Evolutionary conservation across 1,140 invertebrate species (phyloP), one percentile per base, ranked within the genome.

Genomic region (Scaptomyza hsui): DNA sequence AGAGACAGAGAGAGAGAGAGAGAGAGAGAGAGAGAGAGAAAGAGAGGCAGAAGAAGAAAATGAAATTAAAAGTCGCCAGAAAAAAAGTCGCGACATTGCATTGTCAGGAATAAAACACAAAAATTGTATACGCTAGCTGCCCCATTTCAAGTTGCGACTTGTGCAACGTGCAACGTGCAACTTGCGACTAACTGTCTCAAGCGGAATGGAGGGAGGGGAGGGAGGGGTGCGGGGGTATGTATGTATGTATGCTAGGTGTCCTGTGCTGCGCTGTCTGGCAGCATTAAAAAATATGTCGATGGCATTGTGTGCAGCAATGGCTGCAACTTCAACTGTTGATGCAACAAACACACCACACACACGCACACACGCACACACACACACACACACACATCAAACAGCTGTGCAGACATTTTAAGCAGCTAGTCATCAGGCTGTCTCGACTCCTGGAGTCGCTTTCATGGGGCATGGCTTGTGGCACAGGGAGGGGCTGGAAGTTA

Each of bases 341-440:
- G 79, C 79, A 78, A 83, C 79, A 67, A 61, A 73, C 57, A 42
- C 51, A 65, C 63, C 52, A 55, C 39, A 62, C 62, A 49, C 13
- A 42, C 45, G 45, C 32, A 67, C 65, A 73, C 57, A 42, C 51
- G 61, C 63, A 69, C 52, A 55, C 39, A 62, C 62, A 49, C 13
- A 42, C 45, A 49, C 32, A 64, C 16, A 59, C 3, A 24, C 9
- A 53, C 47, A 60, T 53, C 64, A 80, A 86, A 85, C 82, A 85
- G 81, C 81, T 86, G 82, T 77, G 82, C 78, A 86, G 81, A 86
- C 81, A 81, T 86, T 85, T 82, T 85, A 85, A 85, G 81, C 81
- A 85, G 81, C 82, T 60, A 68, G 73, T 76, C 73, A 67, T 75
- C 73, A 67, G 63, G 24, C 72, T 65, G 72, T 74, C 72, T 74